These are phyloP conservation scores for Melipona quadrifasciata DNA, from an alignment of 1,140 invertebrate species.

Conservation along the genomic window DNA sequence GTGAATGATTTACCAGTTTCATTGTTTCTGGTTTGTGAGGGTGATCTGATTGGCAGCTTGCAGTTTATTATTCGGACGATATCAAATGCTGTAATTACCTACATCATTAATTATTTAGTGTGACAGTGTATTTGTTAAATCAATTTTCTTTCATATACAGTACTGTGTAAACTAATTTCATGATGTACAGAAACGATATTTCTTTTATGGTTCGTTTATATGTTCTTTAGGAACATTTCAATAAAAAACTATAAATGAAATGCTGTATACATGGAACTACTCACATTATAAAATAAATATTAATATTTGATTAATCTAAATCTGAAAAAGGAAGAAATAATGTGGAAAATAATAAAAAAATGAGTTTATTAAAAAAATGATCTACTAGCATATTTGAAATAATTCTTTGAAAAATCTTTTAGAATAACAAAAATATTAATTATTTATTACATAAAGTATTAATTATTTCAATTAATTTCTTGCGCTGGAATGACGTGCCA, in stretches of 20 bases:
- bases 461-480: too few relatives aligned
- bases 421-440: too few relatives aligned
- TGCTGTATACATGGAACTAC: too few relatives aligned
- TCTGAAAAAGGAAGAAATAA: background rate
- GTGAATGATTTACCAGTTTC: constrained; percentile 47
- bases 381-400: background rate
- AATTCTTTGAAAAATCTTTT: background rate
- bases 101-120: constrained; percentile 12
- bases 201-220: background rate
- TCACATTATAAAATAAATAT: too few relatives aligned
- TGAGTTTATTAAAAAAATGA: too few relatives aligned
- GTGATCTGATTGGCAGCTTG: constrained; percentile 60
- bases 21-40: constrained; percentile 30
- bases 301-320: too few relatives aligned
- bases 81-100: constrained; percentile 76
- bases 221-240: background rate
- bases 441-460: too few relatives aligned
- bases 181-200: background rate
- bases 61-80: constrained; percentile 74
- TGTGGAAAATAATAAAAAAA: background rate
- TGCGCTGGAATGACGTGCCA: too few relatives aligned
- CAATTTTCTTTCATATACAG: background rate
- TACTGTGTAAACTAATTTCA: background rate
- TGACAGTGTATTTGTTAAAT: background rate
- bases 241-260: background rate